These are phyloP conservation scores for Manis pentadactyla DNA, from an alignment of 2,797 vertebrate species.

Conservation along the genomic window DNA sequence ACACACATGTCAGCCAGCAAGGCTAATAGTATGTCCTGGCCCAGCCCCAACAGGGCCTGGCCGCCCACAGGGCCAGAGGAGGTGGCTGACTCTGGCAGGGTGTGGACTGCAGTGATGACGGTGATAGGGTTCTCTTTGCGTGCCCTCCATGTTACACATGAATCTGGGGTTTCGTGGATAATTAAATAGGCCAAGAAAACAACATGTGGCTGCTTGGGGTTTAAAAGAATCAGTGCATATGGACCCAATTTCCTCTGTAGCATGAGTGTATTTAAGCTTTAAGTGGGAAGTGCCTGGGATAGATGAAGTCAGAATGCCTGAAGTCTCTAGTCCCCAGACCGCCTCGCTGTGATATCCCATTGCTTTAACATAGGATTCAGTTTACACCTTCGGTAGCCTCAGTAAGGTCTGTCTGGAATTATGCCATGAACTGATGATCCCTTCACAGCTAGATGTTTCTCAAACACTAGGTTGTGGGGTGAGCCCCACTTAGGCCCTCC, in stretches of 20 bases:
- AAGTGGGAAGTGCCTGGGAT: background rate
- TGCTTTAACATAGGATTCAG: background rate
- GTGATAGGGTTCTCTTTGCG: background rate
- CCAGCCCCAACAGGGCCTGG: background rate
- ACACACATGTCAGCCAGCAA: background rate
- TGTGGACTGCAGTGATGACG: background rate
- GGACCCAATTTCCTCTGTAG: conserved; percentile 65
- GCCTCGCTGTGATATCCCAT: background rate
- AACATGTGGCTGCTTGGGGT: conserved; percentile 55
- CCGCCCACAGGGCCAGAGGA: background rate
- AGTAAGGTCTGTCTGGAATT: conserved; percentile 61
- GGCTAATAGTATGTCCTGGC: background rate
- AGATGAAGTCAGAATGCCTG: background rate
- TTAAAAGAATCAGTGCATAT: conserved; percentile 56
- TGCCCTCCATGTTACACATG: conserved; percentile 25
- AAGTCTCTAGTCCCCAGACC: background rate
- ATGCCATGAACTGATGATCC: too few species aligned
- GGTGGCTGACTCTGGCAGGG: background rate
- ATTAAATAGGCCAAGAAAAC: conserved; percentile 61
- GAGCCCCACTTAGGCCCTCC: background rate
- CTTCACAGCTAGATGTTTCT: background rate
- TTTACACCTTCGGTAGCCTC: conserved; percentile 59
- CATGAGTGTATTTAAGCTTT: background rate
- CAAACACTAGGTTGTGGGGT: background rate
- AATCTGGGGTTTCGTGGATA: conserved; percentile 68